phyloP scores from a whole-genome alignment of 2,113 vertebrate genomes.

The Carollia perspicillata region DNA sequence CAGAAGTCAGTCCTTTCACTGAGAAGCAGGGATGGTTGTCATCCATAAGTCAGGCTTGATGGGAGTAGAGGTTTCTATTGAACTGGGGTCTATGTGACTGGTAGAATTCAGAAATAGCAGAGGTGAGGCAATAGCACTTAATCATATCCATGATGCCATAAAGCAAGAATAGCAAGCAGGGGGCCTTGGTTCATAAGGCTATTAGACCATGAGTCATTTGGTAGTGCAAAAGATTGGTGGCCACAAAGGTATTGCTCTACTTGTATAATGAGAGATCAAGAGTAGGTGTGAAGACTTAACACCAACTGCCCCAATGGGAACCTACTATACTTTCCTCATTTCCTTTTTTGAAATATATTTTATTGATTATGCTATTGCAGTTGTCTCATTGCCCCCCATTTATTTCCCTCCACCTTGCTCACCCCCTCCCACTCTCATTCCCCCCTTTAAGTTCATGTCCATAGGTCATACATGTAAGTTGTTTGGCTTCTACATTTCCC shows the following conservation, averaged over 20 bases:
- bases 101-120: background rate
- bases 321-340: background rate
- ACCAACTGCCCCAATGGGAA: background rate
- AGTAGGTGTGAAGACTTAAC: background rate
- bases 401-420: too few species aligned
- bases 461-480: too few species aligned
- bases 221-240: background rate
- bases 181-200: background rate
- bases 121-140: background rate
- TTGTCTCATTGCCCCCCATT: too few species aligned
- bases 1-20: background rate
- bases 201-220: background rate
- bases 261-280: background rate
- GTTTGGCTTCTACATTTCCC: too few species aligned
- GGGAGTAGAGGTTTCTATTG: background rate
- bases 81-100: background rate
- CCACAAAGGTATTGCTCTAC: background rate
- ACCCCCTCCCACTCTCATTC: too few species aligned
- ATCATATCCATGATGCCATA: background rate
- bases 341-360: background rate
- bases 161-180: background rate
- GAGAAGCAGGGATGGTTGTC: background rate
- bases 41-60: background rate
- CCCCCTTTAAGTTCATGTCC: too few species aligned
- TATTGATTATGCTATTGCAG: too few species aligned